Conservation (phyloP, 2,113 vertebrate genomes). For the Pagrus major region DNA sequence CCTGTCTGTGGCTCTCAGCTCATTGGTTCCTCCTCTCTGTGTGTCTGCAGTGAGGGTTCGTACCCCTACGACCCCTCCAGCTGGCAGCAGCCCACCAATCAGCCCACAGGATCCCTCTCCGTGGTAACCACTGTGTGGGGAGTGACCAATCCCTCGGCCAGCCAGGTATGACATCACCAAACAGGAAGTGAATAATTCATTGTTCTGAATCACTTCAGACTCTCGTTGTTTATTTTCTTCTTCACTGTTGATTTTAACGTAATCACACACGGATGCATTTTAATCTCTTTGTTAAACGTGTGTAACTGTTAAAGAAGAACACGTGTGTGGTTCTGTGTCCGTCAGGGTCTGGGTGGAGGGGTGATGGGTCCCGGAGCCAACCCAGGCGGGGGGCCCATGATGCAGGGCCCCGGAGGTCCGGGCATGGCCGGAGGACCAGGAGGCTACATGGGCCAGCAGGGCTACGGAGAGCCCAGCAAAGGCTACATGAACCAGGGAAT, state of each 20-base stretch:
- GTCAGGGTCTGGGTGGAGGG: constrained; percentile 88
- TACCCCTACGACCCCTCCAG: constrained; percentile 81
- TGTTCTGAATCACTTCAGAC: too few species aligned
- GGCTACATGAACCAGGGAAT: constrained; percentile 88
- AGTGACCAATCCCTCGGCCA: constrained; percentile 92
- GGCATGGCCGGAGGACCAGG: constrained; percentile 86
- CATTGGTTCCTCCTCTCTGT: background rate
- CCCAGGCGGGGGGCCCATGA: constrained; percentile 86
- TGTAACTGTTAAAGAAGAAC: background rate
- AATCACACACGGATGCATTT: too few species aligned
- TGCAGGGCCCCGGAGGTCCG: constrained; percentile 86
- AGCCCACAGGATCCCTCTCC: constrained; percentile 92
- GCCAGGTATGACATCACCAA: constrained; percentile 86
- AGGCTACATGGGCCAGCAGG: constrained; percentile 90
- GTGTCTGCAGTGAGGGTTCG: constrained; percentile 73
- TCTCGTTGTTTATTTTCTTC: too few species aligned
- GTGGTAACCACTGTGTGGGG: constrained; percentile 98
- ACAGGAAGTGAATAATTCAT: background rate
- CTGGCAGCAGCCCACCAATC: constrained; percentile 90
- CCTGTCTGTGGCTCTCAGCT: too few species aligned
- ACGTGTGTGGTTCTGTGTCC: constrained; percentile 8
- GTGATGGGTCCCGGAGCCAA: constrained; percentile 90
- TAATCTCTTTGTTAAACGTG: too few species aligned
- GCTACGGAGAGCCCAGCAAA: constrained; percentile 88
- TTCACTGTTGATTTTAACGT: too few species aligned